A percentile compares a stretch with the other conserved stretches of the same genome.
These are phyloP conservation scores for Epinephelus malabaricus DNA, from an alignment of 2,797 vertebrate genomes.

Conservation along the genomic window DNA sequence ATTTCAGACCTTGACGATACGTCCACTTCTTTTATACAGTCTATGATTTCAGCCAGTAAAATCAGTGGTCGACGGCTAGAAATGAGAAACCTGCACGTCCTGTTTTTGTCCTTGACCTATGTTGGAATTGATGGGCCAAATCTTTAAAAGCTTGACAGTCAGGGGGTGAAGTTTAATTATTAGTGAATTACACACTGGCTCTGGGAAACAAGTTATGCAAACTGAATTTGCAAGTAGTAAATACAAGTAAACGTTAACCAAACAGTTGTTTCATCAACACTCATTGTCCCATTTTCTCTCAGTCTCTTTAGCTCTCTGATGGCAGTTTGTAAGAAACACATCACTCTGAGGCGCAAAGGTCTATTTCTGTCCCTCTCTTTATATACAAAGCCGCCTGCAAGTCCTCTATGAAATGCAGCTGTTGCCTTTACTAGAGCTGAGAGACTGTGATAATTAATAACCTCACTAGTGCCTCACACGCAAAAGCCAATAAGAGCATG, in stretches of 20 bases:
- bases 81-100: neutral
- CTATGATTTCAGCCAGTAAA: neutral
- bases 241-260: constrained; percentile 1
- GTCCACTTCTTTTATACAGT: too few species aligned
- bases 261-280: constrained; percentile 2
- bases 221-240: neutral
- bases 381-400: constrained; percentile 65
- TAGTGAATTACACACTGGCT: neutral
- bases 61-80: neutral
- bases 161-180: neutral
- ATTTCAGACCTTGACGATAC: too few species aligned
- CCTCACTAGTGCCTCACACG: constrained; percentile 73
- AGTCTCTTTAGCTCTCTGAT: constrained; percentile 23
- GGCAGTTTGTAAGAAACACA: constrained; percentile 47
- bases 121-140: too few species aligned
- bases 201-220: neutral
- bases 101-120: too few species aligned
- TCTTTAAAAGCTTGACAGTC: neutral
- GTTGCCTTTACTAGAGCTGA: constrained; percentile 68
- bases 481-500: constrained; percentile 66
- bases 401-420: constrained; percentile 75
- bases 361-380: constrained; percentile 67
- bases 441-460: constrained; percentile 80
- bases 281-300: constrained; percentile 1
- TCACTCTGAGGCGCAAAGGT: constrained; percentile 45